Conservation (phyloP, 2,113 vertebrate species). For the Ctenomys sociabilis region DNA sequence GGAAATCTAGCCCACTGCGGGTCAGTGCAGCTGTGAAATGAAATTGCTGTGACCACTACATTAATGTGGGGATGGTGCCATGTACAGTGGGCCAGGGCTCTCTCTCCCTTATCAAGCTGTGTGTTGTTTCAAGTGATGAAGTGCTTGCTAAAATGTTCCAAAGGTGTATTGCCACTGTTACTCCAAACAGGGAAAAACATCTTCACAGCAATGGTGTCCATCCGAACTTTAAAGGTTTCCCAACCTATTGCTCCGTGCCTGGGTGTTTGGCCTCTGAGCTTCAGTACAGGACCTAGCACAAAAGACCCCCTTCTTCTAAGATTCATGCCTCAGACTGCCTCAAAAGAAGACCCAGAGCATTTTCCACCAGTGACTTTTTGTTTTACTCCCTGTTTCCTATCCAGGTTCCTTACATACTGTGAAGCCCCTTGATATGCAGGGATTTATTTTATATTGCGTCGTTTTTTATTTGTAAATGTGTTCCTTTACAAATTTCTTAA, state of each 20-base stretch:
- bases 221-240: not conserved
- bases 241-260: not conserved
- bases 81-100: not conserved
- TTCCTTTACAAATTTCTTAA: constrained; percentile 16
- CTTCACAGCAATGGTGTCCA: not conserved
- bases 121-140: not conserved
- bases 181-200: not conserved
- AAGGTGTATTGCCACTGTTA: not conserved
- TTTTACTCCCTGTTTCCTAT: not conserved
- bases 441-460: not conserved
- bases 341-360: not conserved
- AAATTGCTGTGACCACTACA: not conserved
- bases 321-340: not conserved
- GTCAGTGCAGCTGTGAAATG: constrained; percentile 5
- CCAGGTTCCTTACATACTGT: not conserved
- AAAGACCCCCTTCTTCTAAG: not conserved
- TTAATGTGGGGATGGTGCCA: not conserved
- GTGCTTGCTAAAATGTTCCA: not conserved
- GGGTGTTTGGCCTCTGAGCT: not conserved
- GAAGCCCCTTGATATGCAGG: not conserved
- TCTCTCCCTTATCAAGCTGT: not conserved
- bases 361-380: not conserved
- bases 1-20: not conserved
- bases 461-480: not conserved
- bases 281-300: not conserved